A percentile compares a stretch with the other conserved stretches of the same genome.
These are phyloP conservation scores for Mobula hypostoma DNA, from an alignment of 2,113 vertebrate genomes.

Conservation along the genomic window DNA sequence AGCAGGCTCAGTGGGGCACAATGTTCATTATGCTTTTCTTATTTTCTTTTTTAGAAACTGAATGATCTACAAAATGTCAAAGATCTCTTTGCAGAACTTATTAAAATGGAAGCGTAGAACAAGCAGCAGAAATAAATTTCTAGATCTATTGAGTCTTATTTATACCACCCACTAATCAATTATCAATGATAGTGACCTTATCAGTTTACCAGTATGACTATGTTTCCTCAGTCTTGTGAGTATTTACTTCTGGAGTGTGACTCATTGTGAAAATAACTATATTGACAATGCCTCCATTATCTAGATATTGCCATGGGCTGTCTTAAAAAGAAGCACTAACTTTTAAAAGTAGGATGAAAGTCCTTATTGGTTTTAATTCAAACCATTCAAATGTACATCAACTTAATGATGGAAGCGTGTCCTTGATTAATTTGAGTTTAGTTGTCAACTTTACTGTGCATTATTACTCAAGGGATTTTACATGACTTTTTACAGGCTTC, in stretches of 20 bases:
- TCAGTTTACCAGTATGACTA: neutral
- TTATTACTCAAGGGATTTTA: neutral
- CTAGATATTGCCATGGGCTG: neutral
- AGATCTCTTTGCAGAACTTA: too few species aligned
- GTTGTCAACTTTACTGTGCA: neutral
- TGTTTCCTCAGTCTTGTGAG: neutral
- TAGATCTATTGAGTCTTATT: slow-evolving; percentile 11
- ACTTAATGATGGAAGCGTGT: neutral
- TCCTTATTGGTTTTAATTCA: neutral
- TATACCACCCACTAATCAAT: neutral
- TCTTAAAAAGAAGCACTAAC: neutral
- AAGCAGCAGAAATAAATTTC: neutral
- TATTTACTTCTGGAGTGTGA: neutral
- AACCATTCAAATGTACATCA: neutral
- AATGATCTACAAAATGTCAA: neutral
- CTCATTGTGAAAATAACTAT: neutral
- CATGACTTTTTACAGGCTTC: neutral
- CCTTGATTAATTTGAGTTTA: neutral
- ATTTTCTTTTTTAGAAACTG: neutral
- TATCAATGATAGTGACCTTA: neutral
- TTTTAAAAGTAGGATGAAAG: neutral
- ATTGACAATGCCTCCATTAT: neutral
- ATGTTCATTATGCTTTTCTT: neutral
- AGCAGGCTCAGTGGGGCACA: too few species aligned
- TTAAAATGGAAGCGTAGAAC: neutral